Percentiles rank a stretch among this genome's conserved stretches.
Conservation (phyloP, 2,797 vertebrate genomes). For the Poeciliopsis presidionis region DNA sequence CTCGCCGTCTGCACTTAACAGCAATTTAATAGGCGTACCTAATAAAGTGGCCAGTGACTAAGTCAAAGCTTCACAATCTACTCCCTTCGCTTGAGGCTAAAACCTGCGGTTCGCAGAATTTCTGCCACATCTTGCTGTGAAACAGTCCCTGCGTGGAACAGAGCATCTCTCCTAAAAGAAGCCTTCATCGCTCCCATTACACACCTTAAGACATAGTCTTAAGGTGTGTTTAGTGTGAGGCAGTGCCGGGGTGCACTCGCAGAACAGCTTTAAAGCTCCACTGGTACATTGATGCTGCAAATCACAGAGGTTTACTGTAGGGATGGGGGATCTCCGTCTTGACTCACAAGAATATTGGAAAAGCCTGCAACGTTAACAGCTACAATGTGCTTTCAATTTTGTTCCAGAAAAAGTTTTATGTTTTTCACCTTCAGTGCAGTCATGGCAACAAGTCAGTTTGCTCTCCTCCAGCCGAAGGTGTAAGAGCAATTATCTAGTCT, state of each 20-base stretch:
- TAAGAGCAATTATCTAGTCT: not conserved
- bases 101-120: constrained; percentile 10
- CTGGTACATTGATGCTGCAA: not conserved
- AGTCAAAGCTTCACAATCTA: not conserved
- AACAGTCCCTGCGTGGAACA: not conserved
- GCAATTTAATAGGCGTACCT: not conserved
- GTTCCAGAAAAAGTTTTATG: not conserved
- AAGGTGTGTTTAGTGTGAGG: not conserved
- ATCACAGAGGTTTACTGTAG: not conserved
- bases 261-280: not conserved
- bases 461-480: not conserved
- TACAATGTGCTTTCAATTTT: not conserved
- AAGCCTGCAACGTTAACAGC: not conserved
- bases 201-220: too few species aligned
- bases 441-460: not conserved
- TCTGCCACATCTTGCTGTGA: not conserved
- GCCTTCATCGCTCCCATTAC: not conserved
- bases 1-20: not conserved
- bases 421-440: not conserved
- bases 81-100: not conserved
- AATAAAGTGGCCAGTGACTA: not conserved
- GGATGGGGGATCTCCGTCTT: not conserved
- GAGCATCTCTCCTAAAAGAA: not conserved
- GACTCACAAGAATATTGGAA: not conserved
- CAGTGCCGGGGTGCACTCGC: too few species aligned